These are phyloP conservation scores for Macrophya alboannulata DNA, from an alignment of 2,888 invertebrate genomes.

Conservation along the genomic window DNA sequence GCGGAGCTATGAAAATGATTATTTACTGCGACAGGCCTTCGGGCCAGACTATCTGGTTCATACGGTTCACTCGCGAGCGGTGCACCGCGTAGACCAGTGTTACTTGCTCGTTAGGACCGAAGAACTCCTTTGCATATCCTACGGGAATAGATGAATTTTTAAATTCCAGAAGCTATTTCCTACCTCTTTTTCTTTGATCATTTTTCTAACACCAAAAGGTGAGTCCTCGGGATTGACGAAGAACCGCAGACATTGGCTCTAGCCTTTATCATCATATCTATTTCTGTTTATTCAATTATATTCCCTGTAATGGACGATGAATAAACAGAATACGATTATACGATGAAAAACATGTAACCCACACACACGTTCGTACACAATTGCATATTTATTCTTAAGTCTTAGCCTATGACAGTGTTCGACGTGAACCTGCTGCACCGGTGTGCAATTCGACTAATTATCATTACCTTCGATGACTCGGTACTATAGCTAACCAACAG, in stretches of 20 bases:
- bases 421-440: slow-evolving; percentile 25
- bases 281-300: neutral
- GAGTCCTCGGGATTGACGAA: neutral
- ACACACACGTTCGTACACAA: neutral
- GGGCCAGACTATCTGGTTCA: slow-evolving; percentile 74
- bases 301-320: neutral
- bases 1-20: slow-evolving; percentile 76
- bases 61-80: slow-evolving; percentile 51
- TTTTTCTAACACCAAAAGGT: neutral
- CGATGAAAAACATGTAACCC: neutral
- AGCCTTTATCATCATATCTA: neutral
- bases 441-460: slow-evolving; percentile 51
- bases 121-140: slow-evolving; percentile 30
- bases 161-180: neutral
- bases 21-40: slow-evolving; percentile 75
- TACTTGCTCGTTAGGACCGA: slow-evolving; percentile 40
- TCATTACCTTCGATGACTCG: slow-evolving; percentile 51
- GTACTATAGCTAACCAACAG: slow-evolving; percentile 11
- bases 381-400: neutral
- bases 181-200: neutral
- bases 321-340: slow-evolving; percentile 20
- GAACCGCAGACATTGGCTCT: neutral
- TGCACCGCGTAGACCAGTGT: slow-evolving; percentile 11
- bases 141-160: neutral
- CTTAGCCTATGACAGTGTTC: neutral